Evolutionary conservation across 2,113 vertebrate genomes (phyloP).

Genomic region (Puma concolor): DNA sequence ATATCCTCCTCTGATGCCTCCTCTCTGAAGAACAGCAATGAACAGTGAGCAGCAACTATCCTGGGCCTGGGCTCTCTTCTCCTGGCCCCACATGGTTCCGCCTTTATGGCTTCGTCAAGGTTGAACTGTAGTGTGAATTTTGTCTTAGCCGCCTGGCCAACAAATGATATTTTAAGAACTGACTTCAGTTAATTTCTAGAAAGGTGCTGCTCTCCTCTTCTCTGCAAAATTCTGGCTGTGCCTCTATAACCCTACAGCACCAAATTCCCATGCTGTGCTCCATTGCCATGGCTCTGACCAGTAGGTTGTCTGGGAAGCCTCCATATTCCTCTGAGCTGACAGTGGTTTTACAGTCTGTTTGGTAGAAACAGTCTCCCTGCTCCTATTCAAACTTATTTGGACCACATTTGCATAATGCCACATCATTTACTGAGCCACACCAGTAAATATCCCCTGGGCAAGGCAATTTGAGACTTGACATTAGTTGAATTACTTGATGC

Average conservation of each 20-base stretch:
- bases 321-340: neutral
- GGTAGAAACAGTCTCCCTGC: neutral
- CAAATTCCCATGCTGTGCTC: neutral
- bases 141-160: neutral
- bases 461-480: conserved; percentile 51
- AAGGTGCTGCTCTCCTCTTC: neutral
- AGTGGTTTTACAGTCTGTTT: neutral
- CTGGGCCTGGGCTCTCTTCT: neutral
- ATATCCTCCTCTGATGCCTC: neutral
- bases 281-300: neutral
- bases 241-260: too few relatives aligned
- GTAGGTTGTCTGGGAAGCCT: neutral
- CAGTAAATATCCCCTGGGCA: conserved; percentile 23
- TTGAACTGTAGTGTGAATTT: neutral
- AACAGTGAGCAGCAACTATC: neutral
- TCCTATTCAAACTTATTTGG: conserved; percentile 45
- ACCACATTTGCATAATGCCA: conserved; percentile 57
- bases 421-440: conserved; percentile 1
- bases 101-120: neutral
- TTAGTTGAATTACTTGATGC: conserved; percentile 27
- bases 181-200: neutral
- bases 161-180: neutral
- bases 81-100: neutral
- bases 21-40: neutral
- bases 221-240: neutral